Evolutionary conservation across 1,140 invertebrate genomes (phyloP).

Genomic region (Paraescarpia echinospica): DNA sequence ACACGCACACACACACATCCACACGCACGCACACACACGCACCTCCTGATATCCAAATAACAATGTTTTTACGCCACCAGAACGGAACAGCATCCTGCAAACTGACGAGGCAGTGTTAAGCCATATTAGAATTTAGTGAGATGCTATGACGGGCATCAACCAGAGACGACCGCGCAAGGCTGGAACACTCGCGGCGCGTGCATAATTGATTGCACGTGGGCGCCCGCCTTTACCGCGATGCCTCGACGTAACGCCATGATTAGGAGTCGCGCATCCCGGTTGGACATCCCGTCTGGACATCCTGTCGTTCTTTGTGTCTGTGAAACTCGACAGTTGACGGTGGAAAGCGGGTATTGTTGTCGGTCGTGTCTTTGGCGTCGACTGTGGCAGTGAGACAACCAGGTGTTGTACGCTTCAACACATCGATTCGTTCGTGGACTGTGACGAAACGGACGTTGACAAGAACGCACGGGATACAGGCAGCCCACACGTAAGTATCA

Average conservation of each 20-base stretch:
- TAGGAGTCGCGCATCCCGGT: not conserved
- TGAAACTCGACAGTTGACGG: not conserved
- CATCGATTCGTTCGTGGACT: not conserved
- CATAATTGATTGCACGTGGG: not conserved
- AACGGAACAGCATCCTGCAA: not conserved
- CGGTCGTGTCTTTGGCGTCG: not conserved
- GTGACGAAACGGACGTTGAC: not conserved
- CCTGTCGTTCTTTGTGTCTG: not conserved
- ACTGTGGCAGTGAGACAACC: not conserved
- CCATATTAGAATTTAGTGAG: not conserved
- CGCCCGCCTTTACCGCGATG: not conserved
- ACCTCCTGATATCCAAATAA: too few species aligned
- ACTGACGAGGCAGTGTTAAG: not conserved
- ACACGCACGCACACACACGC: not conserved
- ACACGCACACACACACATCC: not conserved
- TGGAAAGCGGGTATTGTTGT: not conserved
- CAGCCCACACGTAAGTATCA: not conserved
- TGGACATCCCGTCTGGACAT: not conserved
- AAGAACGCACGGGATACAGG: not conserved
- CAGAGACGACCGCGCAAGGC: not conserved
- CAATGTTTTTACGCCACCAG: not conserved
- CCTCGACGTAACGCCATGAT: not conserved
- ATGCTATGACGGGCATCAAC: not conserved
- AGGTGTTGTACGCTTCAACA: not conserved
- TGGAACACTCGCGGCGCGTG: not conserved